phyloP scores from a whole-genome alignment of 2,113 vertebrate genomes.

The Hassar affinis region DNA sequence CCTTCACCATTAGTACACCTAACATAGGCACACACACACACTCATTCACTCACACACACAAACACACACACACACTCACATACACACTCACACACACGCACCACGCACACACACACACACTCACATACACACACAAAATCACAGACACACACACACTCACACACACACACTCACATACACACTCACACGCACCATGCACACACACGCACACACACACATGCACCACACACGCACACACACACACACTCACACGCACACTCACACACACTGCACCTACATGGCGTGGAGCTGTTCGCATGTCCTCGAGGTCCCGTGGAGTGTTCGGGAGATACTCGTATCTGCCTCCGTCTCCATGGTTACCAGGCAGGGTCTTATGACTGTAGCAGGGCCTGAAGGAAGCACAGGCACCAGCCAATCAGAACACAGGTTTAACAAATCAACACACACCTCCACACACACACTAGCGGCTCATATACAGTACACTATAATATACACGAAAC shows the following conservation, averaged over 20 bases:
- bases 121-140: too few relatives aligned
- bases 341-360: constrained; percentile 66
- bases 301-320: constrained; percentile 66
- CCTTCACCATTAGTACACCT: constrained; percentile 93
- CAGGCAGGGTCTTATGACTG: constrained; percentile 68
- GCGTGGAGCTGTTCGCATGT: constrained; percentile 53
- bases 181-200: constrained; percentile 57
- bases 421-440: neutral
- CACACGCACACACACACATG: too few relatives aligned
- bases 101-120: too few relatives aligned
- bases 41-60: too few relatives aligned
- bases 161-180: too few relatives aligned
- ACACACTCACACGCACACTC: constrained; percentile 18
- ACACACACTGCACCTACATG: constrained; percentile 57
- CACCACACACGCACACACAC: neutral
- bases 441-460: constrained; percentile 19
- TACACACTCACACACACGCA: too few relatives aligned
- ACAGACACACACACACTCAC: too few relatives aligned
- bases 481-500: neutral
- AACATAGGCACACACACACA: too few relatives aligned
- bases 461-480: neutral
- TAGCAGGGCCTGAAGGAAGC: constrained; percentile 63
- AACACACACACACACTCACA: too few relatives aligned
- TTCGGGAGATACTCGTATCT: constrained; percentile 70
- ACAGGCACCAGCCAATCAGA: constrained; percentile 8